phyloP scores from a whole-genome alignment of 2,797 vertebrate genomes.

The Acanthopagrus latus region DNA sequence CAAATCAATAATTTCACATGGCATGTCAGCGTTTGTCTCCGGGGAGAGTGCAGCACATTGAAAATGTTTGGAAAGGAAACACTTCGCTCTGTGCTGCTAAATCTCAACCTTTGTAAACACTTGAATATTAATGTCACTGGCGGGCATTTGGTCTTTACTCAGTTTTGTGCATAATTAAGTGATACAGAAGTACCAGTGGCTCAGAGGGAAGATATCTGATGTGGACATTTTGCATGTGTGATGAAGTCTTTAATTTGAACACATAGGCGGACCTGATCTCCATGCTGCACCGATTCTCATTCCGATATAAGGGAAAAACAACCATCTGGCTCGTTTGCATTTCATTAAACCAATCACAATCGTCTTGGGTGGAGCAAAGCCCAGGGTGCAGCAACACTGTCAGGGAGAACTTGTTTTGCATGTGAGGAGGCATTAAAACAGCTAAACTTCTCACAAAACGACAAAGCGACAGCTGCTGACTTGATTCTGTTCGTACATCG shows the following conservation, averaged over 20 bases:
- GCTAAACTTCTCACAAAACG: too few relatives aligned
- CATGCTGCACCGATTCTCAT: too few relatives aligned
- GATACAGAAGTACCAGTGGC: background rate
- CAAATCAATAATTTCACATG: slow-evolving; percentile 79
- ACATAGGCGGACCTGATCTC: too few relatives aligned
- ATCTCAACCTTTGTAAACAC: slow-evolving; percentile 48
- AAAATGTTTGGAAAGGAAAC: slow-evolving; percentile 46
- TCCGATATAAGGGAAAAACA: too few relatives aligned
- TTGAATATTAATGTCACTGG: slow-evolving; percentile 27
- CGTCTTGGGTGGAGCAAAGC: too few relatives aligned
- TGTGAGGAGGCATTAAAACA: too few relatives aligned
- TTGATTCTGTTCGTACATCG: too few relatives aligned
- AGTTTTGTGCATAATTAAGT: background rate
- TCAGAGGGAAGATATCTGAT: background rate
- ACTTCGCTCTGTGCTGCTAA: slow-evolving; percentile 32
- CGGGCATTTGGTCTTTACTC: slow-evolving; percentile 11
- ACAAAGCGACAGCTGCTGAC: too few relatives aligned
- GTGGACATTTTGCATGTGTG: background rate
- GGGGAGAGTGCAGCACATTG: slow-evolving; percentile 49
- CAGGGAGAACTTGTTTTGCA: too few relatives aligned
- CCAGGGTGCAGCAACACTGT: too few relatives aligned
- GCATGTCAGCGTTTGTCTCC: slow-evolving; percentile 60
- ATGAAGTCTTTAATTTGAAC: background rate
- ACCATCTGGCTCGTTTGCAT: too few relatives aligned
- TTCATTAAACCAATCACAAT: too few relatives aligned